A percentile compares a stretch with the other conserved stretches of the same genome.
These are phyloP conservation scores for Hipposideros armiger DNA, from an alignment of 2,113 vertebrate species.

Conservation along the genomic window DNA sequence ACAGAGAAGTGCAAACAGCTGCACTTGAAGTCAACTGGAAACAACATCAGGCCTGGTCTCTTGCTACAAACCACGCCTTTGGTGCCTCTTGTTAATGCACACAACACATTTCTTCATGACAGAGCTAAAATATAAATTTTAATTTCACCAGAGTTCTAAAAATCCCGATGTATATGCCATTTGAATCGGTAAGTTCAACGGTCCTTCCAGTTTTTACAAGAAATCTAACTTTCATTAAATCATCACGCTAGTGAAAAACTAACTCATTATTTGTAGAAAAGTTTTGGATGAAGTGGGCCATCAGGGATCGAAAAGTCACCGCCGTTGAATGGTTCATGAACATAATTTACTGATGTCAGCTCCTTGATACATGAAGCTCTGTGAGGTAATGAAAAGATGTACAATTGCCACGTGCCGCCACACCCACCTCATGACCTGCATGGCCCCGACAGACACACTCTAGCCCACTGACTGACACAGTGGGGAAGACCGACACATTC, in stretches of 20 bases:
- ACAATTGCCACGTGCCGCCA: neutral
- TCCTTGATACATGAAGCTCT: neutral
- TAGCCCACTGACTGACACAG: neutral
- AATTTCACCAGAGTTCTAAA: neutral
- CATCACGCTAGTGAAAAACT: neutral
- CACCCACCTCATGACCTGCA: fast-evolving
- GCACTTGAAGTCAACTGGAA: neutral
- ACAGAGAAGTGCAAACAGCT: neutral
- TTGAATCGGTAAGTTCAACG: neutral
- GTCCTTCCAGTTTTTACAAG: neutral
- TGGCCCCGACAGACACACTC: neutral
- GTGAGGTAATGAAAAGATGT: neutral
- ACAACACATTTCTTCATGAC: neutral
- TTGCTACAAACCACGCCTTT: neutral
- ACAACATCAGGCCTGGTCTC: neutral
- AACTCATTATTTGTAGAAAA: neutral
- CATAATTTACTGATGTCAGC: neutral
- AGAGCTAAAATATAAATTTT: neutral
- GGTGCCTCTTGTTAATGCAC: neutral
- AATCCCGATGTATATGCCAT: neutral
- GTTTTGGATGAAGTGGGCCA: neutral
- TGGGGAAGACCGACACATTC: neutral
- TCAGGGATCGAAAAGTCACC: neutral
- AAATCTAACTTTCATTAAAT: constrained; percentile 38
- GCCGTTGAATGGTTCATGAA: neutral